phyloP scores from a whole-genome alignment of 2,888 invertebrate species.

The Phragmatobia fuliginosa region DNA sequence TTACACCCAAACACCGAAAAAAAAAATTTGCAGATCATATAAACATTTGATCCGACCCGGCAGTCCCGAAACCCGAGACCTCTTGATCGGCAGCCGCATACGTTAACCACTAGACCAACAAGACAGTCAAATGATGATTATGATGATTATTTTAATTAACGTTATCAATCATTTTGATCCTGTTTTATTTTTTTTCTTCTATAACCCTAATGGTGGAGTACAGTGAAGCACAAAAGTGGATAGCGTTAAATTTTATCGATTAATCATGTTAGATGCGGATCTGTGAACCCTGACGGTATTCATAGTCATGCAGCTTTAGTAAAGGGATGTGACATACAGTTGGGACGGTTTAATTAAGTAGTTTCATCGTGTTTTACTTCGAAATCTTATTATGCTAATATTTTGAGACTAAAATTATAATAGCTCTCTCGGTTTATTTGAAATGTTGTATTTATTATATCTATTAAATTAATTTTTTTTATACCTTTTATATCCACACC shows the following conservation, averaged over 20 bases:
- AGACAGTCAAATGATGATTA: too few species aligned
- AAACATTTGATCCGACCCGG: too few species aligned
- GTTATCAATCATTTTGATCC: neutral
- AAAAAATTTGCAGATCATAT: too few species aligned
- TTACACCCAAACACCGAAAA: too few species aligned
- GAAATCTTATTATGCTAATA: neutral
- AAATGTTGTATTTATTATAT: too few species aligned
- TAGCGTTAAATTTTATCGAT: conserved; percentile 65
- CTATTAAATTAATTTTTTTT: too few species aligned
- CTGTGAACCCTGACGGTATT: conserved; percentile 24
- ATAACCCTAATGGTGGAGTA: conserved; percentile 36
- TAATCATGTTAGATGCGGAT: conserved; percentile 61
- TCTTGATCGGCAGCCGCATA: too few species aligned
- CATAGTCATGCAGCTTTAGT: conserved; percentile 24
- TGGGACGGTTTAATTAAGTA: neutral
- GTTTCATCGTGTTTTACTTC: neutral
- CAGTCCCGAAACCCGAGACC: too few species aligned
- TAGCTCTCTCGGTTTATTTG: too few species aligned
- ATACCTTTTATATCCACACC: too few species aligned
- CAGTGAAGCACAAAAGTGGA: conserved; percentile 53
- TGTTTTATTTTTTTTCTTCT: neutral
- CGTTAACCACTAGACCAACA: too few species aligned
- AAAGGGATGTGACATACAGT: neutral
- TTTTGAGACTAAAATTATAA: neutral
- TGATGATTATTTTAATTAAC: neutral